phyloP scores from a whole-genome alignment of 1,140 invertebrate species.

The Andrena cerasifolii region DNA sequence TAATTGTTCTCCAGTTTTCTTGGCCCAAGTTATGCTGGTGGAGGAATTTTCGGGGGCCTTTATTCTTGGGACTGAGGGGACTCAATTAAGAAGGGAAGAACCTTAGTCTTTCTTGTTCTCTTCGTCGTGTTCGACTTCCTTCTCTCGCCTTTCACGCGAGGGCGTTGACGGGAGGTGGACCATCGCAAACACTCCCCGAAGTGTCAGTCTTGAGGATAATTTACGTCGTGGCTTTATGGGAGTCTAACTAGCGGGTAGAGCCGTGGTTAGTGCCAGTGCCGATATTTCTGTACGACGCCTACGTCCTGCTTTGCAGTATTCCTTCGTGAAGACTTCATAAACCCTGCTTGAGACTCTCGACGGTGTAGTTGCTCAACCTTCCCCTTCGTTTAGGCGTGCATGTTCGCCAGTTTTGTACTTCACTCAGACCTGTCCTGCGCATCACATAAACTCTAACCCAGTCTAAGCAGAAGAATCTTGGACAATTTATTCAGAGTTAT shows the following conservation, averaged over 20 bases:
- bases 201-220: conserved; percentile 68
- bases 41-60: too few species aligned
- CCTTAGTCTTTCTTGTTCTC: not conserved
- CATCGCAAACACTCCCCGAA: conserved; percentile 77
- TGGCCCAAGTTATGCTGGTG: too few species aligned
- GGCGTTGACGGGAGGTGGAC: conserved; percentile 81
- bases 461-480: too few species aligned
- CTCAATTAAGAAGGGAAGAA: too few species aligned
- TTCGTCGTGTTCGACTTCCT: conserved; percentile 21
- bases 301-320: conserved; percentile 21
- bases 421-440: too few species aligned
- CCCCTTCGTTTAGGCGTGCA: conserved; percentile 22
- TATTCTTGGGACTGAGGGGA: too few species aligned
- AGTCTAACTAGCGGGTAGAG: conserved; percentile 79
- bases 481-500: too few species aligned
- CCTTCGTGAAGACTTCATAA: conserved; percentile 27
- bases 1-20: too few species aligned
- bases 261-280: conserved; percentile 59
- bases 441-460: too few species aligned
- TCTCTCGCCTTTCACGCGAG: conserved; percentile 61
- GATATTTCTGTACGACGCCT: conserved; percentile 46
- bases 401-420: too few species aligned
- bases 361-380: not conserved
- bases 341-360: not conserved
- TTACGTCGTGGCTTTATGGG: conserved; percentile 78